Conservation (phyloP, 1,140 invertebrate species). For the Trichonephila inaurata region DNA sequence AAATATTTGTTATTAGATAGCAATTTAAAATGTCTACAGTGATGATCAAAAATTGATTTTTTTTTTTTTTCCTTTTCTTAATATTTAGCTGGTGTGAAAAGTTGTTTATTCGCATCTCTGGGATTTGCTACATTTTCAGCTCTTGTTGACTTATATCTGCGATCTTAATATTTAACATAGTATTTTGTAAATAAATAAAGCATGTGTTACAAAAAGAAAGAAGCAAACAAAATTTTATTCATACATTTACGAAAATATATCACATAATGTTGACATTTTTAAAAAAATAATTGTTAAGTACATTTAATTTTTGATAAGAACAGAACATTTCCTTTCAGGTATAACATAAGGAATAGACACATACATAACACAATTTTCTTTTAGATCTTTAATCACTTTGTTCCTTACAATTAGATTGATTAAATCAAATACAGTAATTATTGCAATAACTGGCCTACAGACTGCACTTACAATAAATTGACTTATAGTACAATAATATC, state of each 20-base stretch:
- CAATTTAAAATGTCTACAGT: too few relatives aligned
- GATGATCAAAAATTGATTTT: too few relatives aligned
- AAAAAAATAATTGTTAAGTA: neutral
- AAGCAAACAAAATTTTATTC: conserved; percentile 32
- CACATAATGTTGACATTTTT: neutral
- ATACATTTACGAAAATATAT: conserved; percentile 6
- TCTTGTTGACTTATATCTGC: conserved; percentile 97
- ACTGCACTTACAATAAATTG: too few relatives aligned
- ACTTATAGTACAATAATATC: too few relatives aligned
- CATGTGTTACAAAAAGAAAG: neutral
- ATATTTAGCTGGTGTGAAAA: conserved; percentile 93
- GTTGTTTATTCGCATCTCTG: conserved; percentile 93
- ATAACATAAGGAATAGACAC: too few relatives aligned
- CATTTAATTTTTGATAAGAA: neutral
- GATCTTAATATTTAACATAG: conserved; percentile 43
- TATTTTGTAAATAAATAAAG: conserved; percentile 40
- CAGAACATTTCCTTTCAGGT: too few relatives aligned
- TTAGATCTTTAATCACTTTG: too few relatives aligned
- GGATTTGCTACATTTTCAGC: conserved; percentile 98
- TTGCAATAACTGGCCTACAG: too few relatives aligned
- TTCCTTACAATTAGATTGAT: too few relatives aligned
- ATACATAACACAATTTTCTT: too few relatives aligned
- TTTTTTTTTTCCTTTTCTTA: neutral
- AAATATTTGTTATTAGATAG: too few relatives aligned
- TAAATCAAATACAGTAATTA: too few relatives aligned